These are phyloP conservation scores for Thermophis baileyi DNA, from an alignment of 2,113 vertebrate species.

Conservation along the genomic window DNA sequence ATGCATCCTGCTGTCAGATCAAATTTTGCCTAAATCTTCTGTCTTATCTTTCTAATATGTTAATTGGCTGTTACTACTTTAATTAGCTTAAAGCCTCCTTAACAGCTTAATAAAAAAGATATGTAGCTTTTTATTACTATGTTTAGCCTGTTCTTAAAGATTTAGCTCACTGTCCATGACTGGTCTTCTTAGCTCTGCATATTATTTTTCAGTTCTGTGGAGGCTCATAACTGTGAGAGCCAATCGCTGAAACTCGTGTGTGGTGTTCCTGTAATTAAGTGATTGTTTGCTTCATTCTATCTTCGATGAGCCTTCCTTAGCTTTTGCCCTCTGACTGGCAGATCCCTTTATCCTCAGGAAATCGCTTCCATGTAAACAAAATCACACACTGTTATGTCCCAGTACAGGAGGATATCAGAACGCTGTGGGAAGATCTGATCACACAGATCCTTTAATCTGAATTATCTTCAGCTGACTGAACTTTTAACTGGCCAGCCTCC, in stretches of 20 bases:
- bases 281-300: background rate
- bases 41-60: background rate
- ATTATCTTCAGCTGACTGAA: background rate
- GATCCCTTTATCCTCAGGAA: background rate
- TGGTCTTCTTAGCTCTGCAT: background rate
- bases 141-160: background rate
- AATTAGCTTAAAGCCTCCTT: constrained; percentile 1
- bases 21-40: constrained; percentile 2
- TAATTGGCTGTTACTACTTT: background rate
- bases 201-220: background rate
- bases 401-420: background rate
- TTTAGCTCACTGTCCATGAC: background rate
- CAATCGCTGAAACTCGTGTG: background rate
- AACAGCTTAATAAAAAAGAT: constrained; percentile 15
- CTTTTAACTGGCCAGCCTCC: background rate
- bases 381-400: background rate
- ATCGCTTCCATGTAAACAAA: background rate
- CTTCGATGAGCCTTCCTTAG: background rate
- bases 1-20: background rate
- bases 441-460: background rate
- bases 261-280: background rate
- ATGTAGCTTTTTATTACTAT: background rate
- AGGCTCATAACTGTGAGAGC: background rate
- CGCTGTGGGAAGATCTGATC: background rate
- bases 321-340: background rate